Evolutionary conservation across 1,140 invertebrate genomes (phyloP).

Genomic region (Panagrolaimus sp.): DNA sequence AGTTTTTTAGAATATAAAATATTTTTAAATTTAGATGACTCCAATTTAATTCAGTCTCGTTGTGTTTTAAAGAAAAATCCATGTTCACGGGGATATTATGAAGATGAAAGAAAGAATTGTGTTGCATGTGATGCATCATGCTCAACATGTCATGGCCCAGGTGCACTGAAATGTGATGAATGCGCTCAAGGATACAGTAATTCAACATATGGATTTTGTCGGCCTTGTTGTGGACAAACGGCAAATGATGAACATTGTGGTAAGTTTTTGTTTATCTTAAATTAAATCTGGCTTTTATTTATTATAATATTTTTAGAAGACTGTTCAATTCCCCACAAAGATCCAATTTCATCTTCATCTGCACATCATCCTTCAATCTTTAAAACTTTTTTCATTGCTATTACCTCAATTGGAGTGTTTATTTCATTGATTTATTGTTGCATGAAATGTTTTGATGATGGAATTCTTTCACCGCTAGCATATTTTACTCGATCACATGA

Average conservation of each 20-base stretch:
- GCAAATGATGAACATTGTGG: neutral
- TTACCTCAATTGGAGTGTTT: neutral
- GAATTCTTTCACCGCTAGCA: neutral
- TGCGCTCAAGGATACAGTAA: conserved; percentile 50
- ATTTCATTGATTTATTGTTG: neutral
- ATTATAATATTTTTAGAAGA: neutral
- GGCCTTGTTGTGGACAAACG: conserved; percentile 39
- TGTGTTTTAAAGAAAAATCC: conserved; percentile 48
- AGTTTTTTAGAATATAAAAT: neutral
- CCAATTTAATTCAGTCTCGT: conserved; percentile 47
- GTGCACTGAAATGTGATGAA: conserved; percentile 40
- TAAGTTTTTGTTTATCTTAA: neutral
- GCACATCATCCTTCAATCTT: neutral
- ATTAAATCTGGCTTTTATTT: neutral
- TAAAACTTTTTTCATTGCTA: neutral
- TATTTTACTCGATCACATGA: neutral
- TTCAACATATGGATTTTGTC: conserved; percentile 48
- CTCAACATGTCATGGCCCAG: conserved; percentile 39
- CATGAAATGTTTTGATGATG: neutral
- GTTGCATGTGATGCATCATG: conserved; percentile 50
- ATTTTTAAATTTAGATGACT: conserved; percentile 30
- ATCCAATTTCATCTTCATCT: neutral
- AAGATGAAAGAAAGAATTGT: conserved; percentile 36
- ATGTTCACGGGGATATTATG: conserved; percentile 48
- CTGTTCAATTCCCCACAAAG: neutral